Evolutionary conservation across 2,888 invertebrate genomes (phyloP).

Genomic region (Phalera bucephala): DNA sequence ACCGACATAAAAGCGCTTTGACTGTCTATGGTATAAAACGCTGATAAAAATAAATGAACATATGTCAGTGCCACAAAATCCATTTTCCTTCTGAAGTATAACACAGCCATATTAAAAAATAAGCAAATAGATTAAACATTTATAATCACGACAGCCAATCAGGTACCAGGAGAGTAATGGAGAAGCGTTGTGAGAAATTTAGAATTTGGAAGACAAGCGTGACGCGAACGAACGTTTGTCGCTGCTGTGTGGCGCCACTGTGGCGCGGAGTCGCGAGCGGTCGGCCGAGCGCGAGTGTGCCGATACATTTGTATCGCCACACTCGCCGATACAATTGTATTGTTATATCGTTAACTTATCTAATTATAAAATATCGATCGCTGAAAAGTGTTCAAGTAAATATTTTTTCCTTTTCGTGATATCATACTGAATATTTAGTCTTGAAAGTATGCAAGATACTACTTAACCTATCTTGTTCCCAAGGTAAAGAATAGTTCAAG

Average conservation of each 20-base stretch:
- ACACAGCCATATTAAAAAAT: slow-evolving; percentile 21
- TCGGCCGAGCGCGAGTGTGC: background rate
- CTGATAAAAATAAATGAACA: too few species aligned
- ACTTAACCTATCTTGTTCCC: too few species aligned
- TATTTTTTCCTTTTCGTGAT: too few species aligned
- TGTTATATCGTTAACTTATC: too few species aligned
- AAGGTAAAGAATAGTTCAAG: too few species aligned
- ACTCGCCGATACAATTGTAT: background rate
- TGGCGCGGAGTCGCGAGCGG: background rate
- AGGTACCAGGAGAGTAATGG: slow-evolving; percentile 21
- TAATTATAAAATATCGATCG: too few species aligned
- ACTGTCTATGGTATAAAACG: too few species aligned
- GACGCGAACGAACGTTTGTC: slow-evolving; percentile 10
- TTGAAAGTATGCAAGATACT: too few species aligned
- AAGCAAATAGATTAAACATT: slow-evolving; percentile 18
- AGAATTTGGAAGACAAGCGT: slow-evolving; percentile 27
- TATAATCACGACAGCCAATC: slow-evolving; percentile 30
- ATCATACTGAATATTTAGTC: background rate
- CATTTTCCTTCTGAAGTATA: slow-evolving; percentile 26
- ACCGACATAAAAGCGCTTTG: too few species aligned
- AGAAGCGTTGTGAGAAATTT: slow-evolving; percentile 15
- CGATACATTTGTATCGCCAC: background rate
- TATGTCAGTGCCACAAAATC: too few species aligned
- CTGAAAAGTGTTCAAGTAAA: too few species aligned
- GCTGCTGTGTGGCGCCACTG: background rate